phyloP scores from a whole-genome alignment of 2,888 invertebrate genomes.

The Pelosia muscerda region DNA sequence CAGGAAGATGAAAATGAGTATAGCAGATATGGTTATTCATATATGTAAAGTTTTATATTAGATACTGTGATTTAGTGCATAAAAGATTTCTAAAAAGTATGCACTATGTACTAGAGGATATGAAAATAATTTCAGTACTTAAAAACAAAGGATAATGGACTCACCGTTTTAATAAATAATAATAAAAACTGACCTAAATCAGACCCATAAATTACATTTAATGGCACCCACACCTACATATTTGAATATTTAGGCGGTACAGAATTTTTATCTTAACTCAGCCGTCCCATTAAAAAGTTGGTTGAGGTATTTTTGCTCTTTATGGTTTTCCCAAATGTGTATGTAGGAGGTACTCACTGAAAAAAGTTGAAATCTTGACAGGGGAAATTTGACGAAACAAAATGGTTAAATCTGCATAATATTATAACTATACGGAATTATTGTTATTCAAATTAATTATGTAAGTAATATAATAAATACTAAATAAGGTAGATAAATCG shows the following conservation, averaged over 20 bases:
- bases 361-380: not conserved
- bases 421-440: too few species aligned
- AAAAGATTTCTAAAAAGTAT: too few species aligned
- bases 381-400: not conserved
- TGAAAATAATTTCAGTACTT: not conserved
- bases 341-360: not conserved
- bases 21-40: too few species aligned
- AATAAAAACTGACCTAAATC: slow-evolving; percentile 16
- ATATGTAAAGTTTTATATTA: too few species aligned
- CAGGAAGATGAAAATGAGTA: too few species aligned
- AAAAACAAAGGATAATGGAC: not conserved
- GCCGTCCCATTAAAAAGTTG: slow-evolving; percentile 36
- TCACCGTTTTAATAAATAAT: slow-evolving; percentile 6
- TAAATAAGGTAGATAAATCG: too few species aligned
- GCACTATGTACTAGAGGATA: not conserved
- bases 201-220: slow-evolving; percentile 37
- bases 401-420: not conserved
- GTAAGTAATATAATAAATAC: too few species aligned
- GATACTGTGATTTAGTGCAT: too few species aligned
- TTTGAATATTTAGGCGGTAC: slow-evolving; percentile 34
- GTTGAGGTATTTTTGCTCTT: slow-evolving; percentile 17
- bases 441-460: too few species aligned
- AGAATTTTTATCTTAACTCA: slow-evolving; percentile 41
- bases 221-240: slow-evolving; percentile 37
- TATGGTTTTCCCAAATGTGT: slow-evolving; percentile 6